Percentiles rank a stretch among this genome's conserved stretches.
Evolutionary conservation across 2,797 vertebrate genomes (phyloP).

Genomic region (Hemitrygon akajei): DNA sequence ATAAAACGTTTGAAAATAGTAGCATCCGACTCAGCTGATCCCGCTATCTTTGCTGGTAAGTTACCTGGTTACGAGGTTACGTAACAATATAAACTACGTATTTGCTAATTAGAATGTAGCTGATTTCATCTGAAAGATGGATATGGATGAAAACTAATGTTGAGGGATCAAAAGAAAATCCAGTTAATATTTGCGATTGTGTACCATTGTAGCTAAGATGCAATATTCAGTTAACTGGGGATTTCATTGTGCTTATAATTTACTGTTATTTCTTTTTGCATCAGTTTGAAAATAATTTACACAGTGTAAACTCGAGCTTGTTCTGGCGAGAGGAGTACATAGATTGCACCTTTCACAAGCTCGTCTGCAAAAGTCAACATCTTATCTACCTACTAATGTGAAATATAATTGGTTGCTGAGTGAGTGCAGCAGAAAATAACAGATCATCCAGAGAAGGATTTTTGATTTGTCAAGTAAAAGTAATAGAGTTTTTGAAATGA

Average conservation of each 20-base stretch:
- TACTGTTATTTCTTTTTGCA: background rate
- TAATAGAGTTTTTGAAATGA: background rate
- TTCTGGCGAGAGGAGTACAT: background rate
- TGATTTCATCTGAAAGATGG: background rate
- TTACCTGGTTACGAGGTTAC: no score
- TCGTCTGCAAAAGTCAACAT: background rate
- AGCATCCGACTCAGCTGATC: no score
- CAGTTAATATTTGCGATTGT: background rate
- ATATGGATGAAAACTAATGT: background rate
- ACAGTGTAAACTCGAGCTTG: background rate
- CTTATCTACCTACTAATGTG: background rate
- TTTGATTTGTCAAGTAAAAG: background rate
- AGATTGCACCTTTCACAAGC: no score
- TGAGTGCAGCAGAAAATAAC: background rate
- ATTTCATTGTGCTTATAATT: background rate
- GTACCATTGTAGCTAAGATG: background rate
- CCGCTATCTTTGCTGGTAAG: no score
- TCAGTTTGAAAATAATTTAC: background rate
- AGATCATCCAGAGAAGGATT: background rate
- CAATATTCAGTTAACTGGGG: background rate
- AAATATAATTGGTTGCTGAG: background rate
- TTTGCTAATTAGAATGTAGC: background rate
- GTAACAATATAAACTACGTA: background rate
- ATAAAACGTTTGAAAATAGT: no score
- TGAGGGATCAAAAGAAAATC: background rate